Evolutionary conservation across 2,113 vertebrate species (phyloP).

Genomic region (Apteryx mantelli): DNA sequence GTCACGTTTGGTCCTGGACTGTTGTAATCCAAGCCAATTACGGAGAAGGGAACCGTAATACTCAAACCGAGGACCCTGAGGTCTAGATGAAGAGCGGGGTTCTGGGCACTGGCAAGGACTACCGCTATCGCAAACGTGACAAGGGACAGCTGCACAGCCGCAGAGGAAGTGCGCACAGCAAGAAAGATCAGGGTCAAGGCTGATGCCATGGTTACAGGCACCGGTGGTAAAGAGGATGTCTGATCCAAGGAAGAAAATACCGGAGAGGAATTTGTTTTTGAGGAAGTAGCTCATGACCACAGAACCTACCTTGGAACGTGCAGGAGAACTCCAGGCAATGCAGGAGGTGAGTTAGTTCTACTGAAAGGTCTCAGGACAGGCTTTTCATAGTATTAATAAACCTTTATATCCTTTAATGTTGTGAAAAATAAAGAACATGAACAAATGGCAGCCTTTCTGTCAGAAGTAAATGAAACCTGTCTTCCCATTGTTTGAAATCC

Average conservation of each 20-base stretch:
- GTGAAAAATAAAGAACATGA: accelerated
- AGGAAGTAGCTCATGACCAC: neutral
- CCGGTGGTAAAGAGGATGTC: neutral
- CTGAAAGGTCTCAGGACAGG: neutral
- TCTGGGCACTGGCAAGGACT: neutral
- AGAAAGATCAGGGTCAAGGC: neutral
- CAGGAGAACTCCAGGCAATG: neutral
- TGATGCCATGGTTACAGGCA: too few species aligned
- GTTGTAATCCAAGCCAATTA: accelerated
- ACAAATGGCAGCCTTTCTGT: neutral
- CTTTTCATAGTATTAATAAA: neutral
- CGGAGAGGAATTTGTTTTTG: neutral
- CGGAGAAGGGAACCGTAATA: accelerated
- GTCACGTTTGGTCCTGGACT: accelerated
- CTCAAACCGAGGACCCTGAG: neutral
- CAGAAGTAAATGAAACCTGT: neutral
- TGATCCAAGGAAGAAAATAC: neutral
- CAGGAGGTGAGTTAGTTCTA: neutral
- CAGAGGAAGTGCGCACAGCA: neutral
- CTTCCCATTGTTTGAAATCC: neutral
- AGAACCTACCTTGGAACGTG: neutral
- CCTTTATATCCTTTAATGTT: neutral
- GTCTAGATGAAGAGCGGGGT: accelerated
- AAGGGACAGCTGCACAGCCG: neutral
- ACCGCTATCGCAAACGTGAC: accelerated